Evolutionary conservation across 2,888 invertebrate genomes (phyloP).

Genomic region (Plemyria rubiginata): DNA sequence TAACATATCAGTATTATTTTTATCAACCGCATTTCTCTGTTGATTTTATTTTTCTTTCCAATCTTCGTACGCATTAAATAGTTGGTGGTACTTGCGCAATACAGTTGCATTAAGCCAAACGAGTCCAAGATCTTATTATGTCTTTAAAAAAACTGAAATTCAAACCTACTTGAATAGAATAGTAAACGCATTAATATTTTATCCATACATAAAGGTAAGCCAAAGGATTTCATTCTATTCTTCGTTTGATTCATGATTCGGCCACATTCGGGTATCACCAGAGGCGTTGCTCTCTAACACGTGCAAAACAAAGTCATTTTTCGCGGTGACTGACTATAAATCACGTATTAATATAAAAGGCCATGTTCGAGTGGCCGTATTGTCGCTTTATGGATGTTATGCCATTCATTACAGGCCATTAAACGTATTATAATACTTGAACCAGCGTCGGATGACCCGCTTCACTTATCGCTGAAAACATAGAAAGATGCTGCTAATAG

Average conservation of each 20-base stretch:
- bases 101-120: no score
- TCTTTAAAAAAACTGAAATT: neutral
- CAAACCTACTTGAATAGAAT: conserved; percentile 5
- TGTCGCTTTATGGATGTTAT: conserved; percentile 84
- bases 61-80: neutral
- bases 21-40: no score
- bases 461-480: conserved; percentile 38
- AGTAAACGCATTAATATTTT: conserved; percentile 28
- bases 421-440: conserved; percentile 78
- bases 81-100: no score
- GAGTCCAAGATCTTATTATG: neutral
- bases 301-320: conserved; percentile 77
- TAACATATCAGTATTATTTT: no score
- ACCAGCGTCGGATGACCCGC: conserved; percentile 57
- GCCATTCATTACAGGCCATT: conserved; percentile 84
- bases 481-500: conserved; percentile 53
- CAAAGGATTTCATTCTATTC: conserved; percentile 42
- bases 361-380: conserved; percentile 80
- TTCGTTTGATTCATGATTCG: conserved; percentile 51
- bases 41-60: neutral
- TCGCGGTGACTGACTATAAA: conserved; percentile 75
- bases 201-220: conserved; percentile 35
- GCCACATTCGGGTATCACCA: conserved; percentile 38
- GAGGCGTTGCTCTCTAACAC: conserved; percentile 69
- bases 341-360: conserved; percentile 80